Evolutionary conservation across 2,113 vertebrate species (phyloP).

Genomic region (Procavia capensis): DNA sequence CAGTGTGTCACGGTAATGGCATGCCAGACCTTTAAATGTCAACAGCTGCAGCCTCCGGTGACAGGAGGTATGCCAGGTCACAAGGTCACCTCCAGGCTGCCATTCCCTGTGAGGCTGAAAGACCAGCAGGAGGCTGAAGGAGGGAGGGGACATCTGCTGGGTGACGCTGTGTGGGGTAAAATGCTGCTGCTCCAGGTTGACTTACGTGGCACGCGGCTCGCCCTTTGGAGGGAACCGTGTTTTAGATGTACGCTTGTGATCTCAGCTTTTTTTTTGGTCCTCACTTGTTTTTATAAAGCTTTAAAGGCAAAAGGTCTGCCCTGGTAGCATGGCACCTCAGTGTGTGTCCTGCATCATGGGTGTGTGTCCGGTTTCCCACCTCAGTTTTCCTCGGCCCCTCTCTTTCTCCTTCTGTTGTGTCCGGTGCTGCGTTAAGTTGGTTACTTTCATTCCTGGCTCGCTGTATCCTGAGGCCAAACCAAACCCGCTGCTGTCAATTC

Average conservation of each 20-base stretch:
- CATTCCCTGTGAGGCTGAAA: not conserved
- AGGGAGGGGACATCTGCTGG: too few relatives aligned
- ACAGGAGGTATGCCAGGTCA: not conserved
- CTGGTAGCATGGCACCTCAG: not conserved
- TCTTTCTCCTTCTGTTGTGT: not conserved
- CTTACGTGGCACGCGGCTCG: not conserved
- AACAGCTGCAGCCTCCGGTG: not conserved
- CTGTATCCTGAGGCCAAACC: too few relatives aligned
- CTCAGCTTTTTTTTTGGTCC: not conserved
- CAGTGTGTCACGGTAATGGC: not conserved
- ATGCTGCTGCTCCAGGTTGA: too few relatives aligned
- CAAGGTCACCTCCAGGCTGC: not conserved
- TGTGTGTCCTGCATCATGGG: too few relatives aligned
- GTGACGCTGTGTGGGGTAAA: too few relatives aligned
- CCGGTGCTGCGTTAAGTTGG: not conserved
- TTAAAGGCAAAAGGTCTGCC: not conserved
- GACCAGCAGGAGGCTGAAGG: rapidly evolving
- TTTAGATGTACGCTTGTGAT: not conserved
- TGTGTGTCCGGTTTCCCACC: not conserved
- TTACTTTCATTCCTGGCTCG: not conserved
- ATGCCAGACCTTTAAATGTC: not conserved
- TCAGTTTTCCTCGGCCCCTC: too few relatives aligned
- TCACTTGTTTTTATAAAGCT: not conserved
- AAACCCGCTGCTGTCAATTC: too few relatives aligned
- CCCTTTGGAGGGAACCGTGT: not conserved